A percentile compares a stretch with the other conserved stretches of the same genome.
Evolutionary conservation across 2,113 vertebrate genomes (phyloP).

Genomic region (Halcyon malimbica): DNA sequence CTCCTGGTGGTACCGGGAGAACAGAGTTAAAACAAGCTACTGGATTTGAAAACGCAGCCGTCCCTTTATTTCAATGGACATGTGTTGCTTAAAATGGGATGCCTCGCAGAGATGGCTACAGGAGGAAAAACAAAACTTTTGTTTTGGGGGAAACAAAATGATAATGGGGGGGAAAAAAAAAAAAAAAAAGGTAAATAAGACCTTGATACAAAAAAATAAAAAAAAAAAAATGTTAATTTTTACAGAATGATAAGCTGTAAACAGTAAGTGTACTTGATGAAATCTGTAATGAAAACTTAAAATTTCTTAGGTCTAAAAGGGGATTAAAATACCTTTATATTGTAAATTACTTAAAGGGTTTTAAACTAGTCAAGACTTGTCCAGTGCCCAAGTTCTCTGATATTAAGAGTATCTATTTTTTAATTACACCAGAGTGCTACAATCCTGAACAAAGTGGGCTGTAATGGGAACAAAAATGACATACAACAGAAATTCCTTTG

Average conservation of each 20-base stretch:
- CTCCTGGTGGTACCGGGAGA: background rate
- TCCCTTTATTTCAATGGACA: background rate
- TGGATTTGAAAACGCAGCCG: background rate
- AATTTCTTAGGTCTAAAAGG: background rate
- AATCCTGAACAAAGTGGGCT: background rate
- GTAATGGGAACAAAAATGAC: background rate
- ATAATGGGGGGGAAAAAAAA: too few relatives aligned
- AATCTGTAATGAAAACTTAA: background rate
- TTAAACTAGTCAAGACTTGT: background rate
- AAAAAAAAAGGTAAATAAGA: background rate
- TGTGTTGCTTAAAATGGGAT: background rate
- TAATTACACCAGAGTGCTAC: background rate
- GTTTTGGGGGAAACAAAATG: too few relatives aligned
- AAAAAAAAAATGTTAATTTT: background rate
- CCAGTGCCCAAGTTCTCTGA: background rate
- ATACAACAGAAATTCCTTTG: background rate
- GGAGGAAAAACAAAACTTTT: background rate
- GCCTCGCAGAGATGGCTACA: background rate
- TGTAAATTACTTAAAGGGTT: background rate
- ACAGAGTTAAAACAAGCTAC: rapidly evolving
- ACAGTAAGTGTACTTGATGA: background rate
- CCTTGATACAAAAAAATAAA: rapidly evolving
- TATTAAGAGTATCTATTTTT: background rate
- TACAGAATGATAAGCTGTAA: background rate
- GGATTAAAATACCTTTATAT: background rate